These are phyloP conservation scores for Ammodytes marinus DNA, from an alignment of 2,113 vertebrate species.

Conservation along the genomic window DNA sequence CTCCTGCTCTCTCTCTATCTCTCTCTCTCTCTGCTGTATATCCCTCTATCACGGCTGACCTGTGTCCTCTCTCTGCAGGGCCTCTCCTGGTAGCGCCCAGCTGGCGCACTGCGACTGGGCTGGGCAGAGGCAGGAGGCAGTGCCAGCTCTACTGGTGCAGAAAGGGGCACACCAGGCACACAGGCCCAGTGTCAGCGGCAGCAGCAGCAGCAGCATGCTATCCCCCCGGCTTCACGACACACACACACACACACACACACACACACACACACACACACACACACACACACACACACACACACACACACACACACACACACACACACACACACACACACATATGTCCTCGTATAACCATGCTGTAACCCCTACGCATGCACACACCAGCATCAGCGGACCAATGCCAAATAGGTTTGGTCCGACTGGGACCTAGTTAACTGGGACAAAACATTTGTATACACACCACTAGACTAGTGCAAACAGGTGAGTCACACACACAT, in stretches of 20 bases:
- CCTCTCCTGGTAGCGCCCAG: slow-evolving; percentile 86
- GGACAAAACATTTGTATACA: slow-evolving; percentile 78
- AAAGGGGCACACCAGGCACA: slow-evolving; percentile 81
- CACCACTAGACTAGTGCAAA: slow-evolving; percentile 51
- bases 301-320: slow-evolving; percentile 71
- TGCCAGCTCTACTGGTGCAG: slow-evolving; percentile 85
- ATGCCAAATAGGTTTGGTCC: slow-evolving; percentile 80
- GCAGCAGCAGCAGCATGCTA: slow-evolving; percentile 67
- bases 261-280: slow-evolving; percentile 35
- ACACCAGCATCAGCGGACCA: slow-evolving; percentile 86
- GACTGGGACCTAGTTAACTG: slow-evolving; percentile 77
- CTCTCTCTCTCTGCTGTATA: slow-evolving; percentile 66
- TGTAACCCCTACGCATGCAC: slow-evolving; percentile 74
- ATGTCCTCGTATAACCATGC: slow-evolving; percentile 39
- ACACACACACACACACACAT: slow-evolving; percentile 65
- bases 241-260: slow-evolving; percentile 59
- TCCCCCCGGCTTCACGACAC: slow-evolving; percentile 71
- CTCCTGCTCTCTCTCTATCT: slow-evolving; percentile 72
- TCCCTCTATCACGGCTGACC: slow-evolving; percentile 91
- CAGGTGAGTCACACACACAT: slow-evolving; percentile 23
- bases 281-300: slow-evolving; percentile 69
- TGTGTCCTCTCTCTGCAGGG: slow-evolving; percentile 84
- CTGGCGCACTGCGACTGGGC: slow-evolving; percentile 68
- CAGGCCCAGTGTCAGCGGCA: slow-evolving; percentile 76
- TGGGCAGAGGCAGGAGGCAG: slow-evolving; percentile 78